A percentile compares a stretch with the other conserved stretches of the same genome.
Evolutionary conservation across 1,140 invertebrate species (phyloP).

Genomic region (Drosophila sturtevanti): DNA sequence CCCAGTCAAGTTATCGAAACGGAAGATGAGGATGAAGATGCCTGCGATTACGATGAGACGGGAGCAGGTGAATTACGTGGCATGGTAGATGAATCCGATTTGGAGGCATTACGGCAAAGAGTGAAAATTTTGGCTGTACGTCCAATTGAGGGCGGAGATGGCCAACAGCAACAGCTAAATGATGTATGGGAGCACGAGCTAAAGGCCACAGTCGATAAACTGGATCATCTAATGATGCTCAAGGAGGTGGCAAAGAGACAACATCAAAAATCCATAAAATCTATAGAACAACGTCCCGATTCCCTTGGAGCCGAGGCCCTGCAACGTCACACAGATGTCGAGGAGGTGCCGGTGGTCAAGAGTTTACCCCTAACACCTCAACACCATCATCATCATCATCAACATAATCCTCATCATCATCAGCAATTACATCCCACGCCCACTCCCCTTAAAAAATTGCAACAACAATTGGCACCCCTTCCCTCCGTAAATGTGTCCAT

Average conservation of each 20-base stretch:
- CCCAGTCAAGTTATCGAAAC: neutral
- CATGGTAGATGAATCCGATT: slow-evolving; percentile 64
- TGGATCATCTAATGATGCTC: slow-evolving; percentile 87
- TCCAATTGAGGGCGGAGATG: slow-evolving; percentile 86
- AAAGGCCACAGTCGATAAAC: slow-evolving; percentile 86
- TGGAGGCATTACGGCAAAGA: slow-evolving; percentile 84
- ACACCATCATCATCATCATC: slow-evolving; percentile 44
- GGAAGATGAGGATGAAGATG: slow-evolving; percentile 74
- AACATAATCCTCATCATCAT: slow-evolving; percentile 50
- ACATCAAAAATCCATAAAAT: slow-evolving; percentile 42
- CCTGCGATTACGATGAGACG: slow-evolving; percentile 74
- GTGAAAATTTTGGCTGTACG: slow-evolving; percentile 86
- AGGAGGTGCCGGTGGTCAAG: slow-evolving; percentile 44
- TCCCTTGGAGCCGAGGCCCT: slow-evolving; percentile 73
- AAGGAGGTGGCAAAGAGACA: slow-evolving; percentile 81
- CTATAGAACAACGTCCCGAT: slow-evolving; percentile 58
- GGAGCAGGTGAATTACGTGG: slow-evolving; percentile 57
- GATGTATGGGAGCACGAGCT: slow-evolving; percentile 86
- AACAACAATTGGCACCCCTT: slow-evolving; percentile 73
- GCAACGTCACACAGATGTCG: slow-evolving; percentile 56
- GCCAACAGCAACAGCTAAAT: slow-evolving; percentile 85
- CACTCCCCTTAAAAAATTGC: slow-evolving; percentile 71
- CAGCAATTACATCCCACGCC: slow-evolving; percentile 31
- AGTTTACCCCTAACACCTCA: slow-evolving; percentile 77
- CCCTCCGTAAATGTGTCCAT: slow-evolving; percentile 81